These are phyloP conservation scores for Clytia hemisphaerica DNA, from an alignment of 30 jellyfish, hydroid and myxozoan species.

Conservation along the genomic window DNA sequence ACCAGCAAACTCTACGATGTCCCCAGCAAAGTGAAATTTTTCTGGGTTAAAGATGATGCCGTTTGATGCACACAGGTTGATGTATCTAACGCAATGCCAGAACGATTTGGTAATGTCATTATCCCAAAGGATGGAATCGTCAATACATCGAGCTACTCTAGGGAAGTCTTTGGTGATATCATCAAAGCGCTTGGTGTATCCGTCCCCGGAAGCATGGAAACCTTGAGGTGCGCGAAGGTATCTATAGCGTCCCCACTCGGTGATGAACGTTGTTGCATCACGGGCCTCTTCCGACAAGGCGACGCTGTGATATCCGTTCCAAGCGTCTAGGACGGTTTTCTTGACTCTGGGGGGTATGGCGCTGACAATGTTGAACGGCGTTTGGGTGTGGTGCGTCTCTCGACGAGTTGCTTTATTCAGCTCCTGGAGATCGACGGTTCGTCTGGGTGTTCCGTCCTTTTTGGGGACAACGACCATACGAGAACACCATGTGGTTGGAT, in stretches of 20 bases:
- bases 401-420: conserved; percentile 4
- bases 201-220: too few relatives aligned
- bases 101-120: conserved; percentile 2
- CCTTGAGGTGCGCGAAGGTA: too few relatives aligned
- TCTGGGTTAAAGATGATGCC: conserved; percentile 33
- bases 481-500: conserved; percentile 33
- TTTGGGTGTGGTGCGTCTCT: conserved; percentile 39
- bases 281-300: too few relatives aligned
- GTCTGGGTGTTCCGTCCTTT: conserved; percentile 28
- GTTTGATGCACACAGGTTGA: not conserved
- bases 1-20: conserved; percentile 6
- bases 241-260: too few relatives aligned
- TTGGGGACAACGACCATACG: conserved; percentile 37
- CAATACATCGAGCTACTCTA: not conserved
- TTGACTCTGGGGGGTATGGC: not conserved
- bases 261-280: too few relatives aligned
- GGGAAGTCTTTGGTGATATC: too few relatives aligned
- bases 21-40: conserved; percentile 1
- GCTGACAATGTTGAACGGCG: conserved; percentile 27
- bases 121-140: conserved; percentile 20
- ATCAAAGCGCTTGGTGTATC: conserved; percentile 3
- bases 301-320: conserved; percentile 59
- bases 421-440: conserved; percentile 24
- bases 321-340: conserved; percentile 36
- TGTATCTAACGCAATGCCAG: conserved; percentile 1